phyloP scores from a whole-genome alignment of 2,888 invertebrate species.

The Macrostomum cliftonense region DNA sequence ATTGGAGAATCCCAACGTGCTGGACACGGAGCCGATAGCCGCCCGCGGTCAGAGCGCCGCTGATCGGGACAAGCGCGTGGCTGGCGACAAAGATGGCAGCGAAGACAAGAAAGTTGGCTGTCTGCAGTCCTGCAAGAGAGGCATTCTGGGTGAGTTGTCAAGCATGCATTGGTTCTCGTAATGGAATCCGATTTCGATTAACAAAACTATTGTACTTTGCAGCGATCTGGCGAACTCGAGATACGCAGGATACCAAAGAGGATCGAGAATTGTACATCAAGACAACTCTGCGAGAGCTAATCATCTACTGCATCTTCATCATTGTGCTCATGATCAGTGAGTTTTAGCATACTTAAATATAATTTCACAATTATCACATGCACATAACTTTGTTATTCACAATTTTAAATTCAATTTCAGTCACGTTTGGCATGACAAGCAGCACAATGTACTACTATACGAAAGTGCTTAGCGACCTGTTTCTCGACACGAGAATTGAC shows the following conservation, averaged over 20 bases:
- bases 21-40: too few relatives aligned
- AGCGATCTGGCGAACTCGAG: constrained; percentile 37
- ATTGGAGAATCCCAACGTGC: too few relatives aligned
- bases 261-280: constrained; percentile 34
- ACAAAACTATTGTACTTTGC: not conserved
- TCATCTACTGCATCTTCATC: constrained; percentile 37
- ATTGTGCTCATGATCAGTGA: constrained; percentile 20
- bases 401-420: constrained; percentile 23
- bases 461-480: constrained; percentile 44
- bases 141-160: too few relatives aligned
- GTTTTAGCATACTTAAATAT: not conserved
- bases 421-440: constrained; percentile 44
- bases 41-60: too few relatives aligned
- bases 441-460: constrained; percentile 47
- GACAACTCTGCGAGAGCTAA: constrained; percentile 37
- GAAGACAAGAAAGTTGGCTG: too few relatives aligned
- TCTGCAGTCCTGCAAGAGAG: too few relatives aligned
- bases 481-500: constrained; percentile 40
- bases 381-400: too few relatives aligned
- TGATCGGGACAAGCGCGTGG: too few relatives aligned
- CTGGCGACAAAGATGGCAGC: too few relatives aligned
- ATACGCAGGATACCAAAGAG: constrained; percentile 33
- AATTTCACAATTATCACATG: too few relatives aligned
- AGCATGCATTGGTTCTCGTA: too few relatives aligned
- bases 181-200: too few relatives aligned